Evolutionary conservation across 2,113 vertebrate genomes (phyloP), one percentile per base, ranked within the genome.

Genomic region (Ellobius talpinus): DNA sequence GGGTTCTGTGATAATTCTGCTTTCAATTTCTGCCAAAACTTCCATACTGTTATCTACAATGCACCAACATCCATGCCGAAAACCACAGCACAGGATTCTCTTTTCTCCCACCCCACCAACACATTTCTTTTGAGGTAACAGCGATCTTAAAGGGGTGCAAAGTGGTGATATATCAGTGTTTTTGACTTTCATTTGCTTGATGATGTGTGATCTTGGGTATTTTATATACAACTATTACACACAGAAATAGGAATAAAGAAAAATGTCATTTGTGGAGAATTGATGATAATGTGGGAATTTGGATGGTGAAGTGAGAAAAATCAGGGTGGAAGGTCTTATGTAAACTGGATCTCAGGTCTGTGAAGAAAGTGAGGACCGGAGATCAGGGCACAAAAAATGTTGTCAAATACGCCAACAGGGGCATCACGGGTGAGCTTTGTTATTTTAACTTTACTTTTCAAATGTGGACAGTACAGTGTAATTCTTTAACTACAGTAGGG

Each of bases 381-480:
- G 55, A 58, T 21, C 58, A 21, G 19, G 19, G 58, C 4, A 3
- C 14, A 84, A 42, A 61, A 42, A 39, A 63, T 84, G 58, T 10
- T 50, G 70, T 33, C 55, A 92, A 82, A 86, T 77, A 94, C 61
- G 1, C 58, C 42, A 63, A 29, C 1, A 63, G 61, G 1, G 1
- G 17, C 31, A n/a, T 10, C 58, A 24, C 39, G 4, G 45, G 14
- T 79, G 21, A 77, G 68, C 50, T 81, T 63, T 72, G 45, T 45
- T 66, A 90, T 90, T 86, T 97, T n/a, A 8, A 78, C 70, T 45
- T 61, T 52, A 68, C 9, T 84, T 90, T 85, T 47, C 70, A 79
- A 36, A 50, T 94, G 89, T 95, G 95, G 74, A 58, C 47, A 74
- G 19, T 82, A 39, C 1, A 63, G 55, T 89, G 1, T 82, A 84